Evolutionary conservation across 2,113 vertebrate species (phyloP).

Genomic region (Dolichotis patagonum): DNA sequence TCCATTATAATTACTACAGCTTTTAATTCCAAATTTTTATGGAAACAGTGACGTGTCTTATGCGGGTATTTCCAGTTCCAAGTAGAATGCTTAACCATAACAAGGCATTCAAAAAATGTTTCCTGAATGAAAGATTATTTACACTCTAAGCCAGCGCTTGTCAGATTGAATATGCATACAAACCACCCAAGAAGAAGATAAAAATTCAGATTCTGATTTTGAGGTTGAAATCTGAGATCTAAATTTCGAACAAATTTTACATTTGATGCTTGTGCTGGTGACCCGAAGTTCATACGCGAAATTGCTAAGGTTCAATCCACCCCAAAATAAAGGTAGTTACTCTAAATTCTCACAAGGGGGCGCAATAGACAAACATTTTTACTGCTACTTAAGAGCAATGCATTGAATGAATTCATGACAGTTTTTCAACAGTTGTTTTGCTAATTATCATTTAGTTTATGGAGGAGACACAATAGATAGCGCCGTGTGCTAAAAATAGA

Average conservation of each 20-base stretch:
- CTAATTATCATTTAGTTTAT: constrained; percentile 34
- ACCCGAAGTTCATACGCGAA: neutral
- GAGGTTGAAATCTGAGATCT: neutral
- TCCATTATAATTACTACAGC: neutral
- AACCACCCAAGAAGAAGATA: neutral
- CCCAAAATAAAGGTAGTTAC: constrained; percentile 44
- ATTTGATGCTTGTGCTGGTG: neutral
- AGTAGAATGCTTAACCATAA: neutral
- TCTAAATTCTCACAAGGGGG: constrained; percentile 44
- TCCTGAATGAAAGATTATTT: neutral
- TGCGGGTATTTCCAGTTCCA: neutral
- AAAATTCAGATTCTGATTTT: neutral
- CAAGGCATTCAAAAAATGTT: neutral
- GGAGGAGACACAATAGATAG: neutral
- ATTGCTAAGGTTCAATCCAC: neutral
- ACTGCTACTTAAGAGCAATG: neutral
- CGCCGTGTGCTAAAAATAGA: constrained; percentile 45
- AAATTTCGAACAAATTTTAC: neutral
- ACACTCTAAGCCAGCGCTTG: neutral
- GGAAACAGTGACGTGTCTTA: neutral
- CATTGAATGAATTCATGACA: neutral
- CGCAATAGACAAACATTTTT: constrained; percentile 65
- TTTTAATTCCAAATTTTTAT: neutral
- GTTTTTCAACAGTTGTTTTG: constrained; percentile 28
- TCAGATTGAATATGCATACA: constrained; percentile 11